These are phyloP conservation scores for Teinopalpus imperialis DNA, from an alignment of 2,888 invertebrate genomes.

Conservation along the genomic window DNA sequence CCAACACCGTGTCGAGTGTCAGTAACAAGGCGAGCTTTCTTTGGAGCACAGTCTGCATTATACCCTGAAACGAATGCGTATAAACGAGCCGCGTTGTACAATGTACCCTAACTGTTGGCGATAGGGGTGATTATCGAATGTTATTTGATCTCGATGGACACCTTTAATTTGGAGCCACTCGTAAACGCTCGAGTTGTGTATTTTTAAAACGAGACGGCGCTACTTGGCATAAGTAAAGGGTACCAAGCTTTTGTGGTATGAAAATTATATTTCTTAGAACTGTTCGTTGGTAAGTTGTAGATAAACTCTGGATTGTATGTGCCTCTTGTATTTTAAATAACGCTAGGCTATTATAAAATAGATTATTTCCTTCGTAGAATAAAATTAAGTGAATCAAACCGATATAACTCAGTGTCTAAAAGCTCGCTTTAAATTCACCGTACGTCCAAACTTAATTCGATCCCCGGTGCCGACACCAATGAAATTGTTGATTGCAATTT, in stretches of 20 bases:
- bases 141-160: constrained; percentile 7
- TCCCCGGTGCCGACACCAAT: too few relatives aligned
- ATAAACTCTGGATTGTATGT: too few relatives aligned
- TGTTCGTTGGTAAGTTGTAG: not conserved
- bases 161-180: constrained; percentile 26
- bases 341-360: too few relatives aligned
- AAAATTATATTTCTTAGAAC: constrained; percentile 2
- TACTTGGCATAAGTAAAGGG: constrained; percentile 6
- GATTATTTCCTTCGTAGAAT: too few relatives aligned
- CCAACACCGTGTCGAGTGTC: constrained; percentile 66
- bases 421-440: too few relatives aligned
- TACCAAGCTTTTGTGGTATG: not conserved
- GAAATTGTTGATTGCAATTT: too few relatives aligned
- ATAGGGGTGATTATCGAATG: constrained; percentile 21
- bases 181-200: constrained; percentile 24
- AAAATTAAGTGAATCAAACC: too few relatives aligned
- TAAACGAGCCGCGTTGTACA: constrained; percentile 13
- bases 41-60: constrained; percentile 58
- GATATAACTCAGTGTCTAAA: too few relatives aligned
- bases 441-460: too few relatives aligned
- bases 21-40: constrained; percentile 72
- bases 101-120: constrained; percentile 15
- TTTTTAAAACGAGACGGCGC: constrained; percentile 20
- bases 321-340: too few relatives aligned
- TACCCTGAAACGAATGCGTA: constrained; percentile 30